Conservation (phyloP, 2,797 vertebrate genomes). For the Diceros bicornis region DNA sequence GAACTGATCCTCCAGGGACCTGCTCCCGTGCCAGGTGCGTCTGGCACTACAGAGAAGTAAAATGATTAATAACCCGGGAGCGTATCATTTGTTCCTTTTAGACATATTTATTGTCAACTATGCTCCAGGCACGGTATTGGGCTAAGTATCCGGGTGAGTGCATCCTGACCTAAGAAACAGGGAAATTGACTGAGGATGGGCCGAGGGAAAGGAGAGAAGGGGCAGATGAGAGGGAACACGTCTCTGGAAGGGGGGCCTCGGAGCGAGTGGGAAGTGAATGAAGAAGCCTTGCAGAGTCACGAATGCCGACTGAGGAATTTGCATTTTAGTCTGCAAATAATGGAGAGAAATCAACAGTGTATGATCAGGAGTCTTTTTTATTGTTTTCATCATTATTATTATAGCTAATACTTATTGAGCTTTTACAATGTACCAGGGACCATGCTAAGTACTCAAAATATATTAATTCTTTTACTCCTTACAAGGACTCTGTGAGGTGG, state of each 20-base stretch:
- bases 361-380: background rate
- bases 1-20: background rate
- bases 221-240: background rate
- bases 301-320: background rate
- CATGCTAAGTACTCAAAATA: too few relatives aligned
- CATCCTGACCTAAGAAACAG: background rate
- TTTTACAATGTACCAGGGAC: background rate
- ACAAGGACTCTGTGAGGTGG: accelerated
- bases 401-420: background rate
- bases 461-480: background rate
- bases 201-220: accelerated
- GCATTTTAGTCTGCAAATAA: background rate
- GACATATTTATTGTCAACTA: background rate
- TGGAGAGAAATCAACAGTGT: background rate
- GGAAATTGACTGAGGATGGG: background rate
- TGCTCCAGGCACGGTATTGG: background rate
- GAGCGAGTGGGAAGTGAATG: accelerated
- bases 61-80: too few relatives aligned
- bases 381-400: background rate
- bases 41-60: background rate
- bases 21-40: background rate
- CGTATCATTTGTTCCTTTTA: background rate
- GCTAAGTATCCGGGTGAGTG: background rate
- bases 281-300: too few relatives aligned
- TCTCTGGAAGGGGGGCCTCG: background rate